Conservation (phyloP, 1,140 invertebrate species). For the Oncopeltus fasciatus region DNA sequence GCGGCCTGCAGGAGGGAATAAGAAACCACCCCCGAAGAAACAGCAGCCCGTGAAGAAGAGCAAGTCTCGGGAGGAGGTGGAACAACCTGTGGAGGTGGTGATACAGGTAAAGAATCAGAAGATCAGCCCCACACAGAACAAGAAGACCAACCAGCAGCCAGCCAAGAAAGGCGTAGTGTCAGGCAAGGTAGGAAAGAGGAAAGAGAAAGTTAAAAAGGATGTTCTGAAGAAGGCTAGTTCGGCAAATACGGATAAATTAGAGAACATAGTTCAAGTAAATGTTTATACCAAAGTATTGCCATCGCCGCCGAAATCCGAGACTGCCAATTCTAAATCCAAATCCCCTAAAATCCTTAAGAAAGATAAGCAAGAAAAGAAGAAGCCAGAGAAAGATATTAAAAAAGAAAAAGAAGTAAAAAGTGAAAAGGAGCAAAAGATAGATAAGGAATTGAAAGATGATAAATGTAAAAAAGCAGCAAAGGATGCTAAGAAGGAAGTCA, state of each 20-base stretch:
- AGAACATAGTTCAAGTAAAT: constrained; percentile 13
- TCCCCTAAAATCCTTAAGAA: constrained; percentile 16
- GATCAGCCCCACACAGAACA: no score
- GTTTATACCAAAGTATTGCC: neutral
- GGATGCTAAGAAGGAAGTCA: neutral
- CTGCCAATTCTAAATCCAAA: no score
- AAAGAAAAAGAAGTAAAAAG: neutral
- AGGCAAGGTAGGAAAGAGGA: constrained; percentile 12
- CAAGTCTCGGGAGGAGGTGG: no score
- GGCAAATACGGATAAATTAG: no score
- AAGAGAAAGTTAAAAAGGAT: constrained; percentile 4
- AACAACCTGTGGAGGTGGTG: constrained; percentile 18
- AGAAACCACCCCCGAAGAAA: neutral
- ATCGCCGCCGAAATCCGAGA: neutral
- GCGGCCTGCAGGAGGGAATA: neutral
- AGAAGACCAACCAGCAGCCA: constrained; percentile 3
- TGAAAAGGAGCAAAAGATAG: constrained; percentile 9
- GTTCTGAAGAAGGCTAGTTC: constrained; percentile 14
- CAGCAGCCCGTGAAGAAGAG: neutral
- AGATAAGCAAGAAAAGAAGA: neutral
- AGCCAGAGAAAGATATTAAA: neutral
- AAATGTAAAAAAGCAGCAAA: constrained; percentile 5
- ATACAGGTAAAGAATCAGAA: constrained; percentile 14
- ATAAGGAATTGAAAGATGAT: no score
- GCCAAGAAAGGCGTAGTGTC: constrained; percentile 5